A percentile compares a stretch with the other conserved stretches of the same genome.
Conservation (phyloP, 64 coral and sea anemone species). For the Stylophora pistillata region DNA sequence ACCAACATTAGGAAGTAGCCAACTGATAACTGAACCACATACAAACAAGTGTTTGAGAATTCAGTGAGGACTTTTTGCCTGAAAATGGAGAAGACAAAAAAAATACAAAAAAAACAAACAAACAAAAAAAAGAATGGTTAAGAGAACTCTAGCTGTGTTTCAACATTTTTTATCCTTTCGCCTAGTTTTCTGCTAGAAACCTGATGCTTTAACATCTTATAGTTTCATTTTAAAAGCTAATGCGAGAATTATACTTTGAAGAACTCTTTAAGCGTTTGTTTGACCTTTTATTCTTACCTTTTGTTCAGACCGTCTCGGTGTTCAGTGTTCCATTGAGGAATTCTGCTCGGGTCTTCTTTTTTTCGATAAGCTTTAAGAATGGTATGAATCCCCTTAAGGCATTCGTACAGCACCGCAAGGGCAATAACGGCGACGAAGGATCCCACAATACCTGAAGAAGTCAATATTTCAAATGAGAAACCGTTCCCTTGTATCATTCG, state of each 20-base stretch:
- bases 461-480: not conserved
- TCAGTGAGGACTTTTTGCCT: not conserved
- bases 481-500: too few species aligned
- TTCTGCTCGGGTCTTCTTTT: not conserved
- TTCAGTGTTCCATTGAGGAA: not conserved
- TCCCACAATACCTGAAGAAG: not conserved
- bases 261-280: too few species aligned
- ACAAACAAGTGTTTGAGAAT: not conserved
- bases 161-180: too few species aligned
- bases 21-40: not conserved
- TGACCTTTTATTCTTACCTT: too few species aligned
- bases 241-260: too few species aligned
- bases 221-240: too few species aligned
- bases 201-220: too few species aligned
- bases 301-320: too few species aligned
- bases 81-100: not conserved
- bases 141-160: too few species aligned
- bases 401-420: slow-evolving; percentile 21
- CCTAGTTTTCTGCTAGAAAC: too few species aligned
- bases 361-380: not conserved
- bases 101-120: not conserved
- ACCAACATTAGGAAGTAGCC: slow-evolving; percentile 20
- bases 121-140: too few species aligned
- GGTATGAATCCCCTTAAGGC: not conserved
- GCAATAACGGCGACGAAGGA: slow-evolving; percentile 25